phyloP scores from a whole-genome alignment of 2,113 vertebrate genomes.

The Cyanocitta stelleri region DNA sequence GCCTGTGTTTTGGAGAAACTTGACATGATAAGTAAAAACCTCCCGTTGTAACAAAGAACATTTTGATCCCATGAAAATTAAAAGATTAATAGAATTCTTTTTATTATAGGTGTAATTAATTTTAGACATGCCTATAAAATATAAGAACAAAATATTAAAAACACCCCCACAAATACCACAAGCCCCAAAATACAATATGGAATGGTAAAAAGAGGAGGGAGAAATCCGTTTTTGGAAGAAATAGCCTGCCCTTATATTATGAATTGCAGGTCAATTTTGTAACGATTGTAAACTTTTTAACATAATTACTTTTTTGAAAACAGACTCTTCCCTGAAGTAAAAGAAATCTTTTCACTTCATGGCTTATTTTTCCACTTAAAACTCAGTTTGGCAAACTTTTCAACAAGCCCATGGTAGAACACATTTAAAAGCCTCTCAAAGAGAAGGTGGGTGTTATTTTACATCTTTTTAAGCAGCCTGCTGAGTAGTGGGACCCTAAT shows the following conservation, averaged over 20 bases:
- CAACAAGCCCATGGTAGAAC: not conserved
- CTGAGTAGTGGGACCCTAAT: not conserved
- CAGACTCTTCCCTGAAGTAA: not conserved
- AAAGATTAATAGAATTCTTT: not conserved
- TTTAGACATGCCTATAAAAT: not conserved
- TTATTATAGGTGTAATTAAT: not conserved
- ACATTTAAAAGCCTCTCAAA: not conserved
- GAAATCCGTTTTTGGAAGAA: not conserved
- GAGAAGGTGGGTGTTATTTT: not conserved
- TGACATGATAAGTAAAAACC: not conserved
- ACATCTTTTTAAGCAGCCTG: not conserved
- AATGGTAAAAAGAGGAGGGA: not conserved
- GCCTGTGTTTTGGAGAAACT: not conserved
- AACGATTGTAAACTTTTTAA: not conserved
- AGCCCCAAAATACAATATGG: accelerated
- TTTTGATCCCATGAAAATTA: not conserved
- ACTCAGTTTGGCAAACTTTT: not conserved
- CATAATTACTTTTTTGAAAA: not conserved
- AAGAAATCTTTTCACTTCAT: not conserved
- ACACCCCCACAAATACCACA: accelerated
- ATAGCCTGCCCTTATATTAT: not conserved
- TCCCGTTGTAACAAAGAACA: not conserved
- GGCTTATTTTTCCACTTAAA: not conserved
- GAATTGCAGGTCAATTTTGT: not conserved
- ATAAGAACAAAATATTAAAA: not conserved